Base-by-base conservation (phyloP, 2,888 invertebrate species). In the Trichogramma dendrolimi region DNA sequence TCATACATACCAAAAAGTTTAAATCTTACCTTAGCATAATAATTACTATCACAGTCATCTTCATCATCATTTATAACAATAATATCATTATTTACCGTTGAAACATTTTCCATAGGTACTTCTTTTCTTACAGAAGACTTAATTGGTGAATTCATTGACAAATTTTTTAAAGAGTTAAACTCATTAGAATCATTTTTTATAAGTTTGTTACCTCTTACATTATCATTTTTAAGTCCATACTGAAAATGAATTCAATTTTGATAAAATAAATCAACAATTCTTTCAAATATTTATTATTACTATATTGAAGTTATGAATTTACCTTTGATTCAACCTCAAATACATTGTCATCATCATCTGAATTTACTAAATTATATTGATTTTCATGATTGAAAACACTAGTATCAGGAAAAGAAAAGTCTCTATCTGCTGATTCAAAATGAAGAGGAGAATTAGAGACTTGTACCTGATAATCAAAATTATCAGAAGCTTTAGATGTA, bases 41-140 rank as follows among this genome's bases (percentile, higher is more conserved):
- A 6, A 55, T 48, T 11, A 49, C 27, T 39, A 27, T 60, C 10
- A 40, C 43, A 47, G 56, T 62, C 43, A 50, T 56, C 46, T 14
- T 53, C 46, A 44, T 63, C 55, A 51, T 54, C 47, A 49, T 49
- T 27, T 49, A 64, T 11, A 6, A 39, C 10, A 46, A 61, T 11
- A 50, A 57, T 46, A 5, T 60, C 57, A 50, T 48, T n/a, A 4
- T 41, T 11, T 42, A 27, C 27, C 0, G 27, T 27, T 27, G 27
- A 27, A 27, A 27, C 27, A 27, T 27, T 27, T 27, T 27, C 3
- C 27, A 27, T 27, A 3, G 27, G 27, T 27, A 27, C 27, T 27
- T 27, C 27, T 27, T 27, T 27, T 27, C 27, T 27, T 27, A 27
- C 27, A 27, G 27, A 27, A 27, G 27, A 27, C 27, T 27, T 27